phyloP scores from a whole-genome alignment of 1,140 invertebrate species.

The Drosophila paulistorum region DNA sequence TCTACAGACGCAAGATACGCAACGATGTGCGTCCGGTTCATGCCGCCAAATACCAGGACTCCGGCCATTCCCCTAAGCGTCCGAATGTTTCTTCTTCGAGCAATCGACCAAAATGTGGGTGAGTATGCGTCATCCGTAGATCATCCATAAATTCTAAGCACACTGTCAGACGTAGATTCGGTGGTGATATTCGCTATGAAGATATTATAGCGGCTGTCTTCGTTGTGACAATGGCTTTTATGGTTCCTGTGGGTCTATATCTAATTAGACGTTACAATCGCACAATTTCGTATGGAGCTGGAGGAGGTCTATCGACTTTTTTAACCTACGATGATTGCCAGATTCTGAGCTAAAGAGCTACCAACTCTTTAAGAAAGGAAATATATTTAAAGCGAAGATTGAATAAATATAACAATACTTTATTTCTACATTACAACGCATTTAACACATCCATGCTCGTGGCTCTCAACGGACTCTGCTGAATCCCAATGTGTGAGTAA shows the following conservation, averaged over 20 bases:
- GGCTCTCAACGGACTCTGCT: no score
- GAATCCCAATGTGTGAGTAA: no score
- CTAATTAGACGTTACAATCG: slow-evolving; percentile 1
- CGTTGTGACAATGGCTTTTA: neutral
- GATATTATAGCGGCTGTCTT: neutral
- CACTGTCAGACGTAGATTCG: neutral
- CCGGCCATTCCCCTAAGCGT: neutral
- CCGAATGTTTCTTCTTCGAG: neutral
- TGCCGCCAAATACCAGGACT: neutral
- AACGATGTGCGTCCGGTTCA: neutral
- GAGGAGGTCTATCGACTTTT: neutral
- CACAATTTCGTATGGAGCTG: neutral
- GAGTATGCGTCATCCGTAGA: neutral
- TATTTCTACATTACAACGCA: no score
- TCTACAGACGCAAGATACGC: neutral
- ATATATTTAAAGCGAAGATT: no score
- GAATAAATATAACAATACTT: no score
- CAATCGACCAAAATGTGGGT: neutral
- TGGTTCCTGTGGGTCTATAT: neutral
- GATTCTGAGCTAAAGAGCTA: neutral
- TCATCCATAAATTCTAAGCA: neutral
- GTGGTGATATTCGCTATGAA: neutral
- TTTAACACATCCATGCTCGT: no score
- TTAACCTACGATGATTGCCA: neutral
- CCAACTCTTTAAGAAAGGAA: no score